Base-by-base conservation (phyloP, 2,888 invertebrate genomes). In the Oscheius sp. region DNA sequence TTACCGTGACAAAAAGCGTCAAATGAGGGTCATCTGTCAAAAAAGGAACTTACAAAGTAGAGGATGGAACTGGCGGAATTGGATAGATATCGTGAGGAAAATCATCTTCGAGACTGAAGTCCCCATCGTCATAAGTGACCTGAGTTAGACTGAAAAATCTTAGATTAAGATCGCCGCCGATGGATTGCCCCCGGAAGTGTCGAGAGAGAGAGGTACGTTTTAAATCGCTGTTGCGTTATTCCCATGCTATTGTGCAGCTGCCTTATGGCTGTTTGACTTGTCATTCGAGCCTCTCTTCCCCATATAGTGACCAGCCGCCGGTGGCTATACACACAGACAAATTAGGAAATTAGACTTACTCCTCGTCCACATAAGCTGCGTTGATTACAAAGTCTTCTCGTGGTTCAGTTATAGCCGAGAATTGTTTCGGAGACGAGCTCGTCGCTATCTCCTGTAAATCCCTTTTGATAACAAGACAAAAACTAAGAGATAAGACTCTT, bases 251-350 rank as follows among this genome's bases (percentile, higher is more conserved):
- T 61, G 45, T 42, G 45, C 33, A 37, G 34, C 57, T 37, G 39
- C 34, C 17, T 27, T 42, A 45, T 61, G 42, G 42, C 25, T 61
- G 61, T 61, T 61, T 42, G 31, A 61, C 55, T 55, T 55, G 55
- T 34, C 55, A 55, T 55, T 55, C 34, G 55, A 61, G 42, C 61
- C 45, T n/a, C 61, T 29, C 31, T 61, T 42, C 45, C n/a, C 61
- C 61, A n/a, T 42, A 61, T 27, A 61, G 42, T 45, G 45, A 61
- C 61, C 42, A 58, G 45, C 39, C 27, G 42, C 34, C 23, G 17
- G 42, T 25, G 27, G 34, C 33, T 25, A 23, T 53, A 29, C 17
- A 31, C 53, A 33, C 53, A 55, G 29, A 42, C 42, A 3, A 55
- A 55, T 55, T 55, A 55, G 55, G 33, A n/a, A 53, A 55, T 55